Evolutionary conservation across 2,888 invertebrate species (phyloP).

Genomic region (Spisula subtruncata): DNA sequence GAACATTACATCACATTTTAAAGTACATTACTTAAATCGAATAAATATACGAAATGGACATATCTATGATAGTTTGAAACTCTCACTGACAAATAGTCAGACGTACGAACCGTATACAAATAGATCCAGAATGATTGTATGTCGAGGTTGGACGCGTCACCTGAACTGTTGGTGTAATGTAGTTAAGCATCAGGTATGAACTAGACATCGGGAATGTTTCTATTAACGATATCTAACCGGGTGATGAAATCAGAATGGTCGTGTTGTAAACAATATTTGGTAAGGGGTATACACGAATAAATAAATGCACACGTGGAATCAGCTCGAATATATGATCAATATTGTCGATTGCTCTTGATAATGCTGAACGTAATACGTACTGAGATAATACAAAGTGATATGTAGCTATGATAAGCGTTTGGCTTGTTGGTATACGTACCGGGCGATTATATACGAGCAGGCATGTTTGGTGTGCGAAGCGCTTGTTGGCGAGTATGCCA

Average conservation of each 20-base stretch:
- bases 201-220: not conserved
- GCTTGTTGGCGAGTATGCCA: constrained; percentile 5
- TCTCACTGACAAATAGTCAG: no score
- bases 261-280: not conserved
- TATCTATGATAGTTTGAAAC: no score
- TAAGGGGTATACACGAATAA: not conserved
- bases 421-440: not conserved
- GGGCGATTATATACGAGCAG: not conserved
- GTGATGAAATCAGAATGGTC: not conserved
- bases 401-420: not conserved
- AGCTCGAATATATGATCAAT: not conserved
- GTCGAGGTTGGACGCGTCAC: not conserved
- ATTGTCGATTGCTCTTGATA: not conserved
- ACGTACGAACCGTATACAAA: no score
- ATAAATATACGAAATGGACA: no score
- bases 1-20: no score
- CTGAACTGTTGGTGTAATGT: not conserved
- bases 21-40: no score
- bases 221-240: not conserved
- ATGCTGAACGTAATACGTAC: not conserved
- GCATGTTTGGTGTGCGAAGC: not conserved
- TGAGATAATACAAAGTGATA: constrained; percentile 12
- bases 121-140: no score
- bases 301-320: not conserved
- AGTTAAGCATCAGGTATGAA: not conserved